Evolutionary conservation across 2,113 vertebrate species (phyloP), one percentile per base, ranked within the genome.

Genomic region (Oxyruncus cristatus): DNA sequence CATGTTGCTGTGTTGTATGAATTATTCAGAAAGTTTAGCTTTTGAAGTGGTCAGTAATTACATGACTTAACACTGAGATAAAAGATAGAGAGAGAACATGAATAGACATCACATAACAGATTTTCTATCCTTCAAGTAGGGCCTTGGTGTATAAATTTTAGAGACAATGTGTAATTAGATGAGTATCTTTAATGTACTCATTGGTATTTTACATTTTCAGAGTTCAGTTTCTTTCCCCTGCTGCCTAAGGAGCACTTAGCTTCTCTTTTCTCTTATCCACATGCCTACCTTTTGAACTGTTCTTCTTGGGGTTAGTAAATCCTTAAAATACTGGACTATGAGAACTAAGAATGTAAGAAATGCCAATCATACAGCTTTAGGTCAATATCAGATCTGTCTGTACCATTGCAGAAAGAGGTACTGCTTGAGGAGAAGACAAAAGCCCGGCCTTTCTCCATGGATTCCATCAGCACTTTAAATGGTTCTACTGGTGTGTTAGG

Each of bases 1-100:
- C 53, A 24, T 87, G 67, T 93, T 92, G 49, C 74, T 5, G 0
- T 65, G 37, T 68, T 77, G 3, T n/a, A 91, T 95, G 88, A 94
- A 96, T 96, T 92, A 96, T 96, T 96, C 92, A 96, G 75, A 52
- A 96, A 93, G 35, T 89, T 91, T 89, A 74, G 35, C 81, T 93
- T 95, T 96, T 95, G 87, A 92, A 95, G 73, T 88, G 81, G 80
- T 79, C 91, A 81, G 75, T 95, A 96, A 96, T 96, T 94, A 92
- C 44, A 67, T n/a, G 78, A 89, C 84, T 95, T 96, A 94, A 67
- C 44, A 88, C 42, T 0, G 4, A 90, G 78, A 86, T 77, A 83
- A 89, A 87, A 92, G n/a, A 76, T 56, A 87, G 65, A 53, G 26
- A 47, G 39, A 80, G 47, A 92, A 86, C 61, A 79, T 49, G 50